Conservation (phyloP, 2,797 vertebrate genomes). For the Crocidura indochinensis region DNA sequence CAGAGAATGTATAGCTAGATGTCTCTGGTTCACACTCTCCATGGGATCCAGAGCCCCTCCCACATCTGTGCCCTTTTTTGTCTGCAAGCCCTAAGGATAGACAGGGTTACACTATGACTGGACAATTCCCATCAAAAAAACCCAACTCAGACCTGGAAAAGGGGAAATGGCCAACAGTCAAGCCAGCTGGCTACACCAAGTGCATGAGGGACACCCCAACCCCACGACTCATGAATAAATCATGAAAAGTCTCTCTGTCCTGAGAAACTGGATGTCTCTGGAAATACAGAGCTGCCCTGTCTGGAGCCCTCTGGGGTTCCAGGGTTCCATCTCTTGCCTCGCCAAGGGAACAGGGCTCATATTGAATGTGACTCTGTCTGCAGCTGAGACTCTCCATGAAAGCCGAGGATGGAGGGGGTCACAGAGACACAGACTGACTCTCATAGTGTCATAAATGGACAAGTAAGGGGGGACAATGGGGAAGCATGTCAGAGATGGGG, state of each 20-base stretch:
- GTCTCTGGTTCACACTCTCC: background rate
- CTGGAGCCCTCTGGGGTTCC: constrained; percentile 12
- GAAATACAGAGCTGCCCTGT: constrained; percentile 89
- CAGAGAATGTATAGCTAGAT: background rate
- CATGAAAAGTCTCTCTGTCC: constrained; percentile 89
- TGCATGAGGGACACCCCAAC: constrained; percentile 80
- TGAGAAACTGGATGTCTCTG: constrained; percentile 86
- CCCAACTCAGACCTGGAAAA: background rate
- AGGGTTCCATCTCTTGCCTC: constrained; percentile 85
- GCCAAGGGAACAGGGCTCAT: constrained; percentile 85
- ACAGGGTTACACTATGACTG: background rate
- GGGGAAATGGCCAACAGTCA: background rate
- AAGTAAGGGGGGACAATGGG: constrained; percentile 77
- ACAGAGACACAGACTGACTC: constrained; percentile 68
- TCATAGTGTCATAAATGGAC: constrained; percentile 79
- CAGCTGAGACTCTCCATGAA: constrained; percentile 65
- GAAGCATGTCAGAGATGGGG: constrained; percentile 3
- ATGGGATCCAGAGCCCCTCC: background rate
- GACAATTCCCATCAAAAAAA: too few species aligned
- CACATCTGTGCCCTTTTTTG: background rate
- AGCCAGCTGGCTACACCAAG: constrained; percentile 80
- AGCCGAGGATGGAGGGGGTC: background rate
- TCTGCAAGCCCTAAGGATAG: background rate
- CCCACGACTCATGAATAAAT: constrained; percentile 88
- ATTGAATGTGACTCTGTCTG: constrained; percentile 89